A percentile compares a stretch with the other conserved stretches of the same genome.
Evolutionary conservation across 2,797 vertebrate species (phyloP).

Genomic region (Characodon lateralis): DNA sequence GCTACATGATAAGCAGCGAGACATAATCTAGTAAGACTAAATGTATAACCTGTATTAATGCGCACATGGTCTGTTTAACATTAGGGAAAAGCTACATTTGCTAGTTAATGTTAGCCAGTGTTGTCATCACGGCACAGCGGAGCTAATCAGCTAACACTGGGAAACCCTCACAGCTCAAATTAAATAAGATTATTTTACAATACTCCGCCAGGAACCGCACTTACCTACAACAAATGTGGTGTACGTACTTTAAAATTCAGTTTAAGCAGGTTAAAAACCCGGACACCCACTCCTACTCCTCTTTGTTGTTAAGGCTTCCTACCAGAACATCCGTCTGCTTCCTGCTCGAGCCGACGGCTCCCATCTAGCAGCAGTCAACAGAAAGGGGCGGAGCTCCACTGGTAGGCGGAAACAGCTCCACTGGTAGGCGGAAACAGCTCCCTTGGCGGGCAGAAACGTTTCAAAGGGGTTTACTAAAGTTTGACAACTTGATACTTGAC

Average conservation of each 20-base stretch:
- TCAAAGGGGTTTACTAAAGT: too few relatives aligned
- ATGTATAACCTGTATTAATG: not conserved
- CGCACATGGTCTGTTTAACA: not conserved
- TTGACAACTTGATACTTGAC: too few relatives aligned
- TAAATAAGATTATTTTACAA: fast-evolving
- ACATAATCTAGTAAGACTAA: not conserved
- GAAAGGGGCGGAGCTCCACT: not conserved
- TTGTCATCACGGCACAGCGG: constrained; percentile 29
- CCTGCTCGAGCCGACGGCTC: not conserved
- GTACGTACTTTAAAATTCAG: not conserved
- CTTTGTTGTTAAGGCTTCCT: constrained; percentile 74
- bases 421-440: too few relatives aligned
- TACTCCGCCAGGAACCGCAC: fast-evolving
- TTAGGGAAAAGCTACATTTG: constrained; percentile 34
- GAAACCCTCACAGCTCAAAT: not conserved
- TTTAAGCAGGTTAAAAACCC: constrained; percentile 38
- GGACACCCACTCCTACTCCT: constrained; percentile 53
- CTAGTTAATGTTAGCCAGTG: constrained; percentile 53
- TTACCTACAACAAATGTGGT: constrained; percentile 37
- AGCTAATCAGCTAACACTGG: constrained; percentile 9
- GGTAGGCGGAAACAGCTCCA: not conserved
- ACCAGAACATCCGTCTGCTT: constrained; percentile 60
- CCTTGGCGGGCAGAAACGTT: too few relatives aligned
- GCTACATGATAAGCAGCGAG: not conserved
- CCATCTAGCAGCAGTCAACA: constrained; percentile 1